Evolutionary conservation across 2,888 invertebrate species (phyloP), one percentile per base, ranked within the genome.

Genomic region (Apodemia zela): DNA sequence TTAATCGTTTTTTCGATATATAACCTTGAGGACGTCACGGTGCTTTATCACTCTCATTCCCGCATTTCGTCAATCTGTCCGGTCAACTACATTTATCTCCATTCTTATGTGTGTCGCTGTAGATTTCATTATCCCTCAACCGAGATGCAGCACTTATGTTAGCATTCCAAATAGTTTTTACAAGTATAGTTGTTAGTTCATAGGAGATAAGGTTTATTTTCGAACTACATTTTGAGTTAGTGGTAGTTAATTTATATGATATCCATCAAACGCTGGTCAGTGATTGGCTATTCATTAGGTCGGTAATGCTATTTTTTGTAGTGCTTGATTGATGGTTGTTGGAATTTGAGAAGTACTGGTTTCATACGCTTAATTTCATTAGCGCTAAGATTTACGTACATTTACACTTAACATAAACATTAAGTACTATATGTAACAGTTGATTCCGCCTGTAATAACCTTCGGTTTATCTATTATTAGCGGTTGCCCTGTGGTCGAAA

Each of bases 231-330:
- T 45, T 65, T 59, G 60, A 47, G 47, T 61, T n/a, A 62, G 15
- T 54, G 18, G 51, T 47, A 63, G 62, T 68, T 71, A 73, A 72
- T 73, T 72, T 71, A 66, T 65, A 59, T 54, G 63, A 67, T 68
- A 73, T 73, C 73, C 70, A 72, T 73, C 73, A 73, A 66, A 67
- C 65, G 63, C 72, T 72, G 67, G 72, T 71, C 74, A 72, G 73
- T 78, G 81, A 84, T 84, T 75, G 79, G 71, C 77, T 75, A 79
- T 82, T 85, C 81, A 85, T 85, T 84, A 82, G 79, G 80, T 84
- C 74, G 71, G 74, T 75, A 75, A 74, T 73, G 77, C 76, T 75
- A 80, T 81, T 80, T 84, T 84, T 84, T 81, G 63, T 65, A 58
- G 65, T 59, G 67, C 68, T 74, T 73, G 82, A 81, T 81, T 75